Percentiles rank a stretch among this genome's conserved stretches.
These are phyloP conservation scores for Capromys pilorides DNA, from an alignment of 2,797 vertebrate species.

Conservation along the genomic window DNA sequence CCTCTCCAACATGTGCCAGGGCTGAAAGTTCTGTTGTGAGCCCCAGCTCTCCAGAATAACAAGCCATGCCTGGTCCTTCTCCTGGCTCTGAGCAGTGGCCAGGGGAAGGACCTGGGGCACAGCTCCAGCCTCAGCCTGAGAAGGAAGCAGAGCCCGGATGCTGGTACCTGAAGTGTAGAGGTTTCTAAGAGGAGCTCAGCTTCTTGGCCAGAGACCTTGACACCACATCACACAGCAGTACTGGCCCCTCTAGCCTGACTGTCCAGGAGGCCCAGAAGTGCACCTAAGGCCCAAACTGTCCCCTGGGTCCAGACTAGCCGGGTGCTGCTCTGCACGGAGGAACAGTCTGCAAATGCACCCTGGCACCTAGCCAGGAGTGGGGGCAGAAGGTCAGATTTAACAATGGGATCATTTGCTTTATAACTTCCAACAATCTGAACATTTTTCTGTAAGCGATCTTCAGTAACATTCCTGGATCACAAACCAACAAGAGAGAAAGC, in stretches of 20 bases:
- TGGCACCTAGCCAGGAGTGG: fast-evolving
- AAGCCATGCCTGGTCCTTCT: not conserved
- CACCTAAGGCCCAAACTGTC: not conserved
- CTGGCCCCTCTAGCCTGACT: not conserved
- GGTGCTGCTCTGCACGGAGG: not conserved
- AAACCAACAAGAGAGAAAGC: slow-evolving; percentile 55
- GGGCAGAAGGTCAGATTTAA: slow-evolving; percentile 45
- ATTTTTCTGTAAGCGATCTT: slow-evolving; percentile 63
- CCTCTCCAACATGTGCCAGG: not conserved
- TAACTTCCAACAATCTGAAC: slow-evolving; percentile 43
- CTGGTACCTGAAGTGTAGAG: fast-evolving
- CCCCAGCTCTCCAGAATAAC: not conserved
- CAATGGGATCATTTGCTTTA: slow-evolving; percentile 58
- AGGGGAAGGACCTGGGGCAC: not conserved
- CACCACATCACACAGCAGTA: fast-evolving
- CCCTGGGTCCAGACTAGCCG: not conserved
- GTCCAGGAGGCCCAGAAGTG: not conserved
- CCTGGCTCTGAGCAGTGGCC: not conserved
- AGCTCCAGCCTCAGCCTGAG: too few relatives aligned
- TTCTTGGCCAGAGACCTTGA: too few relatives aligned
- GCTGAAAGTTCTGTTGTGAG: not conserved
- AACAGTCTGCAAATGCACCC: not conserved
- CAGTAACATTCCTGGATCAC: slow-evolving; percentile 30
- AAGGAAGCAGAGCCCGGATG: fast-evolving
- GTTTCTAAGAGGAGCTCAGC: not conserved